A percentile compares a stretch with the other conserved stretches of the same genome.
phyloP scores from a whole-genome alignment of 2,113 vertebrate genomes.

The Geothlypis trichas region DNA sequence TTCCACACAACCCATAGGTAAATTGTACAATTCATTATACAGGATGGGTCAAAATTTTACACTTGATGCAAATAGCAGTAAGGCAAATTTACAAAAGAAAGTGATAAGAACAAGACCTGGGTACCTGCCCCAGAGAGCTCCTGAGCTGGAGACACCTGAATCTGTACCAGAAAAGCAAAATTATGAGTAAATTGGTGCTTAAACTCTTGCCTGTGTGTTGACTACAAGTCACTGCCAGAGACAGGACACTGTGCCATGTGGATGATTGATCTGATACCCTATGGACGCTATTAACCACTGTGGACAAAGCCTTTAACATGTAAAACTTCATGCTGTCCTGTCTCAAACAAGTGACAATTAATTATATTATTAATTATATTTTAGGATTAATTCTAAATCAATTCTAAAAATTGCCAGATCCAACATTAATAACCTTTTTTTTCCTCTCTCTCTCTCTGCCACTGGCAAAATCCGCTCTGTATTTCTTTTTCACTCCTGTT shows the following conservation, averaged over 20 bases:
- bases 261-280: neutral
- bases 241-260: neutral
- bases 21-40: neutral
- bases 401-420: neutral
- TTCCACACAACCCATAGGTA: neutral
- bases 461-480: neutral
- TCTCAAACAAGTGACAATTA: neutral
- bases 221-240: neutral
- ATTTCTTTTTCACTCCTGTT: neutral
- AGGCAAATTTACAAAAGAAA: neutral
- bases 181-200: neutral
- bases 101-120: accelerated
- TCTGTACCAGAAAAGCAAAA: neutral
- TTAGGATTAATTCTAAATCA: neutral
- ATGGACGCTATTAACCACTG: neutral
- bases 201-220: neutral
- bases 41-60: neutral
- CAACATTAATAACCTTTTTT: neutral
- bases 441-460: too few relatives aligned
- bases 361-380: neutral
- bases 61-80: neutral
- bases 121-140: neutral
- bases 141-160: neutral
- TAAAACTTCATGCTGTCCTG: neutral
- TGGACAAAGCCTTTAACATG: neutral